Evolutionary conservation across 2,797 vertebrate genomes (phyloP).

Genomic region (Vespertilio murinus): DNA sequence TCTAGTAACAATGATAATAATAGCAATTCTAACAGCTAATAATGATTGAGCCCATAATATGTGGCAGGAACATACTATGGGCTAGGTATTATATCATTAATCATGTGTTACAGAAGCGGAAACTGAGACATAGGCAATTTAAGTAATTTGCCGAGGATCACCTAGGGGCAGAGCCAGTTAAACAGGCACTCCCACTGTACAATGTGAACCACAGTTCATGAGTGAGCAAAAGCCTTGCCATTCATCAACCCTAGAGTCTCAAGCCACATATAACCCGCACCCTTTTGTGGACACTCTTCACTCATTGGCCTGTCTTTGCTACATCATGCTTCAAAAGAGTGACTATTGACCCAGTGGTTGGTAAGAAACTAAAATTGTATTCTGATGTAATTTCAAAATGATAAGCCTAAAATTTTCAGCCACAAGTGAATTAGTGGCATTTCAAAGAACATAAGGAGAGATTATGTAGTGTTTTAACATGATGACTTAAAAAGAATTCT

Average conservation of each 20-base stretch:
- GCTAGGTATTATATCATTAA: neutral
- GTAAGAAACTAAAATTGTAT: neutral
- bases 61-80: neutral
- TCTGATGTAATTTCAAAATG: conserved; percentile 11
- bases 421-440: neutral
- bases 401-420: conserved; percentile 12
- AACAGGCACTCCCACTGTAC: neutral
- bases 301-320: conserved; percentile 2
- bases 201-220: neutral
- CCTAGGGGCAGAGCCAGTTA: neutral
- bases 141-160: neutral
- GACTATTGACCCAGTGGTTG: neutral
- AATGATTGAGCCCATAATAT: neutral
- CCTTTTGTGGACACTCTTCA: neutral
- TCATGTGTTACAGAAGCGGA: neutral
- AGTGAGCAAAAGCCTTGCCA: neutral
- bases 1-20: neutral
- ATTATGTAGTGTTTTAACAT: conserved; percentile 43
- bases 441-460: neutral
- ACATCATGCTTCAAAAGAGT: neutral
- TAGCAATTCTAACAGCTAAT: neutral
- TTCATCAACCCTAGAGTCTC: neutral
- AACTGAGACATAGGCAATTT: neutral
- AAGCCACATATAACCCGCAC: neutral
- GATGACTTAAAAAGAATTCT: conserved; percentile 35